phyloP scores from a whole-genome alignment of 2,888 invertebrate species.

The Acanthopleura granulata region DNA sequence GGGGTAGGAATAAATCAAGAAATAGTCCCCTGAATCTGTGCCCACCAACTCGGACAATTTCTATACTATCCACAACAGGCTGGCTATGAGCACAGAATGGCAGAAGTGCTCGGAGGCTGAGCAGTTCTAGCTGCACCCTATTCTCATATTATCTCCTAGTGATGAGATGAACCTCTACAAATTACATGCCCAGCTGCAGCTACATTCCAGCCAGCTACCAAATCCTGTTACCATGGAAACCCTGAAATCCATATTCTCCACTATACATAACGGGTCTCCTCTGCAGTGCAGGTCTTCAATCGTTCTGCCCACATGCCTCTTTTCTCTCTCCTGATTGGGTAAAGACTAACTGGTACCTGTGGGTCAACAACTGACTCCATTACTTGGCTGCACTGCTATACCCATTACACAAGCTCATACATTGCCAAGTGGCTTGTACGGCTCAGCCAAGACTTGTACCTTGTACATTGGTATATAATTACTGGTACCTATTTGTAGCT shows the following conservation, averaged over 20 bases:
- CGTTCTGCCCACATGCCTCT: conserved; percentile 3
- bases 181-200: conserved; percentile 8
- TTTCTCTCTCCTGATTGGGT: neutral
- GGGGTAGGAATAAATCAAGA: no score
- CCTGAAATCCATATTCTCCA: conserved; percentile 10
- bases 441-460: no score
- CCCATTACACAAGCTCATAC: no score
- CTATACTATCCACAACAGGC: no score
- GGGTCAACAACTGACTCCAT: no score
- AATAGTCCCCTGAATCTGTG: no score
- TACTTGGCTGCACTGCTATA: no score
- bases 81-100: no score
- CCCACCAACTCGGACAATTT: no score
- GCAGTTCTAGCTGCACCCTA: neutral
- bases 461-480: no score
- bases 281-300: neutral
- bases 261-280: neutral
- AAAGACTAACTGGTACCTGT: neutral
- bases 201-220: conserved; percentile 10
- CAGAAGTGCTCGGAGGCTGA: neutral
- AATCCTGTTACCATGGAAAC: conserved; percentile 3
- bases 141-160: neutral
- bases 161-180: conserved; percentile 12
- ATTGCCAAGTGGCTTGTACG: no score
- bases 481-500: no score